Conservation (phyloP, 2,113 vertebrate genomes). For the Onychostoma macrolepis region DNA sequence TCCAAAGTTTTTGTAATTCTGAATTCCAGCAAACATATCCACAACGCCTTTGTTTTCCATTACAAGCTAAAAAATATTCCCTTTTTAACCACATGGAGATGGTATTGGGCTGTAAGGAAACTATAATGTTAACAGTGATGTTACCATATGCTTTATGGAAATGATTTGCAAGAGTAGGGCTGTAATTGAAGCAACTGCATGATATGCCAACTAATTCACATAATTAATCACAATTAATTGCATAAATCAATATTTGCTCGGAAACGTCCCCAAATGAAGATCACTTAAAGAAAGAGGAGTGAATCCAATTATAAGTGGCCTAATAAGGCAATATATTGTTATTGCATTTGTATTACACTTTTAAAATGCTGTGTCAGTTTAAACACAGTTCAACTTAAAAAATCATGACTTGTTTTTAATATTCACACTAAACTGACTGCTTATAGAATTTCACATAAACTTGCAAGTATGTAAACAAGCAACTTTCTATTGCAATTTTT, state of each 20-base stretch:
- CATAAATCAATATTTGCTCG: neutral
- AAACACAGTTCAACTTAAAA: neutral
- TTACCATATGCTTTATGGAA: neutral
- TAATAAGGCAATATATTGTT: neutral
- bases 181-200: neutral
- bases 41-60: neutral
- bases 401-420: too few species aligned
- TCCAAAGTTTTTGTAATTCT: neutral
- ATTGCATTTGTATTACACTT: too few species aligned
- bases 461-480: too few species aligned
- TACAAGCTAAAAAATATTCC: neutral
- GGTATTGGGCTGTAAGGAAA: neutral
- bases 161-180: neutral
- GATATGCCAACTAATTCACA: neutral
- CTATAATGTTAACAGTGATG: neutral
- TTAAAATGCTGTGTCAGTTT: neutral
- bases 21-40: neutral
- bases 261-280: neutral
- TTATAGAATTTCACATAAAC: too few species aligned
- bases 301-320: neutral
- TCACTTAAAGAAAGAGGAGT: neutral
- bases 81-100: neutral
- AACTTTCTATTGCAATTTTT: too few species aligned
- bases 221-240: neutral
- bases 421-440: too few species aligned